Evolutionary conservation across 2,113 vertebrate species (phyloP).

Genomic region (Cranoglanis bouderius): DNA sequence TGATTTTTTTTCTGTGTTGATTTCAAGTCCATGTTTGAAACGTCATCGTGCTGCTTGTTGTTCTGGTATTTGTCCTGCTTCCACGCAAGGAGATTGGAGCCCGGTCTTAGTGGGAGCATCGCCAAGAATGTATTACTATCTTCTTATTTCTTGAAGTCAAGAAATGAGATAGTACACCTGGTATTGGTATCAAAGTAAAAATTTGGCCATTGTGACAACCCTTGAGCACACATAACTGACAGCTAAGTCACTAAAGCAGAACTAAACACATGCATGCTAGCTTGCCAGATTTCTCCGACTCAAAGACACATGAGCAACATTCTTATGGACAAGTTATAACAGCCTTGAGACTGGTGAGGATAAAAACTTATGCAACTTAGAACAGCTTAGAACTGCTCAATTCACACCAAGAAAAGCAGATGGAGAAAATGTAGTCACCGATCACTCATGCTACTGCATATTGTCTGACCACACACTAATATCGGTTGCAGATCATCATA

Average conservation of each 20-base stretch:
- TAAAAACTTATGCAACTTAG: neutral
- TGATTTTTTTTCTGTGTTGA: no score
- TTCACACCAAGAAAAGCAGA: neutral
- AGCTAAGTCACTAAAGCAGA: neutral
- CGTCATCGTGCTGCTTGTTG: neutral
- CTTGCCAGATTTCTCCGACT: neutral
- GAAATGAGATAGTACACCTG: neutral
- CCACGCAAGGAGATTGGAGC: neutral
- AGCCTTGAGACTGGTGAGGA: neutral
- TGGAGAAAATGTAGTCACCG: neutral
- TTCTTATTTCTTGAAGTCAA: no score
- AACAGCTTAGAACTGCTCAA: neutral
- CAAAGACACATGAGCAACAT: neutral
- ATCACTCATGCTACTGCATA: neutral
- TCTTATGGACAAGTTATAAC: neutral
- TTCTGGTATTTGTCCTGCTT: neutral
- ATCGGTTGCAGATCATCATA: neutral
- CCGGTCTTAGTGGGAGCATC: neutral
- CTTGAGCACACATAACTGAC: neutral
- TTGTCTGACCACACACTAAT: neutral
- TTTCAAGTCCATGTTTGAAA: neutral
- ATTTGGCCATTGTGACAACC: neutral
- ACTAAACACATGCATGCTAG: neutral
- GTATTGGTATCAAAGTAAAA: neutral
- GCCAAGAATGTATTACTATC: no score